Evolutionary conservation across 2,888 invertebrate species (phyloP).

Genomic region (Acanthosoma haemorrhoidale): DNA sequence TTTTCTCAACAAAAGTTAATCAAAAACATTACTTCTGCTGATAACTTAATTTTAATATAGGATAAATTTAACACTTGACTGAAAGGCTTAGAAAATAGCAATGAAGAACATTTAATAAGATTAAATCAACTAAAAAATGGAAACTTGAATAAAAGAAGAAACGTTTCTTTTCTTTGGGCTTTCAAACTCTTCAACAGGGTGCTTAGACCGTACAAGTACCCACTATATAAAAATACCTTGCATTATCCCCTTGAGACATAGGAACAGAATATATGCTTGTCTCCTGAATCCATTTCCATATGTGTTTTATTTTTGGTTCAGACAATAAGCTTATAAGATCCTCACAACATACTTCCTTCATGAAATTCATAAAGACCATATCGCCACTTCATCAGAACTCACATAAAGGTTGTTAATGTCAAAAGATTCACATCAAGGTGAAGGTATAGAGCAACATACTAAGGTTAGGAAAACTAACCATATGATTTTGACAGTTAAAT

Average conservation of each 20-base stretch:
- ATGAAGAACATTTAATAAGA: too few species aligned
- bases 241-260: constrained; percentile 7
- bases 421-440: not conserved
- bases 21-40: too few species aligned
- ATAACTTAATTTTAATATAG: too few species aligned
- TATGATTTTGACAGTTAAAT: constrained; percentile 5
- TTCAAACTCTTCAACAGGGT: too few species aligned
- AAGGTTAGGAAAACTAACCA: constrained; percentile 5
- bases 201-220: too few species aligned
- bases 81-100: too few species aligned
- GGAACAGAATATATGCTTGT: not conserved
- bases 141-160: too few species aligned
- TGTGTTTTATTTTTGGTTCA: not conserved
- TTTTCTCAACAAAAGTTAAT: too few species aligned
- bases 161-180: too few species aligned
- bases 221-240: too few species aligned
- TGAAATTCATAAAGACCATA: not conserved
- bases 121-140: too few species aligned
- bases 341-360: not conserved
- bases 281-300: not conserved
- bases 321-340: not conserved
- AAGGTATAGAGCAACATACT: not conserved
- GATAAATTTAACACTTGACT: too few species aligned
- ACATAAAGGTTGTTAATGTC: not conserved
- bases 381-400: not conserved